phyloP scores from a whole-genome alignment of 2,797 vertebrate genomes.

The Sciaenops ocellatus region DNA sequence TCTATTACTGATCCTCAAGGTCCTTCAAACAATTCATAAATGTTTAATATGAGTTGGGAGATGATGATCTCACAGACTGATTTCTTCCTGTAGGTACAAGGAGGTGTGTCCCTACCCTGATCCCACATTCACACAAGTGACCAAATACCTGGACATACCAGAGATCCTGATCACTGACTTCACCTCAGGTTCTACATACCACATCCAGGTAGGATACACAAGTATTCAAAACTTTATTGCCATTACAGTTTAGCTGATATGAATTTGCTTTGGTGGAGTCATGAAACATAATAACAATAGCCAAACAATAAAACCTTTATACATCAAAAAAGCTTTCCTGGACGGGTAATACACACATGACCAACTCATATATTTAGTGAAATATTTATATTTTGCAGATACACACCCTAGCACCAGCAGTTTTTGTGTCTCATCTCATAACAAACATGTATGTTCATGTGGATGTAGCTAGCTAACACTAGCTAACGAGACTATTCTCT shows the following conservation, averaged over 20 bases:
- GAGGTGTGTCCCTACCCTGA: constrained; percentile 96
- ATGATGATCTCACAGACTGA: neutral
- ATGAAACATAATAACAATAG: neutral
- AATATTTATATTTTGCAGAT: neutral
- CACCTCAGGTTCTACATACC: constrained; percentile 95
- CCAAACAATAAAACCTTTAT: constrained; percentile 2
- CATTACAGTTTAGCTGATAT: neutral
- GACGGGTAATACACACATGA: neutral
- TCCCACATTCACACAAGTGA: constrained; percentile 87
- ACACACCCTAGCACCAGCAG: neutral
- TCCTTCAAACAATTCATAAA: neutral
- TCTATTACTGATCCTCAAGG: neutral
- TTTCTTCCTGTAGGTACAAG: constrained; percentile 84
- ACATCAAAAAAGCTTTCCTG: neutral
- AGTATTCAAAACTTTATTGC: neutral
- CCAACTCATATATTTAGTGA: neutral
- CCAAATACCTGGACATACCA: constrained; percentile 86
- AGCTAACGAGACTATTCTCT: constrained; percentile 63
- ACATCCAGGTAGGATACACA: constrained; percentile 89
- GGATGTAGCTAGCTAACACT: constrained; percentile 33
- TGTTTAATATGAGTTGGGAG: neutral
- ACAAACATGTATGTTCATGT: constrained; percentile 18
- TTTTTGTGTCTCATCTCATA: constrained; percentile 12
- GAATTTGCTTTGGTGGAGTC: neutral
- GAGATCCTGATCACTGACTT: constrained; percentile 94